Base-by-base conservation (phyloP, 2,888 invertebrate species). In the Acrobasis consociella region DNA sequence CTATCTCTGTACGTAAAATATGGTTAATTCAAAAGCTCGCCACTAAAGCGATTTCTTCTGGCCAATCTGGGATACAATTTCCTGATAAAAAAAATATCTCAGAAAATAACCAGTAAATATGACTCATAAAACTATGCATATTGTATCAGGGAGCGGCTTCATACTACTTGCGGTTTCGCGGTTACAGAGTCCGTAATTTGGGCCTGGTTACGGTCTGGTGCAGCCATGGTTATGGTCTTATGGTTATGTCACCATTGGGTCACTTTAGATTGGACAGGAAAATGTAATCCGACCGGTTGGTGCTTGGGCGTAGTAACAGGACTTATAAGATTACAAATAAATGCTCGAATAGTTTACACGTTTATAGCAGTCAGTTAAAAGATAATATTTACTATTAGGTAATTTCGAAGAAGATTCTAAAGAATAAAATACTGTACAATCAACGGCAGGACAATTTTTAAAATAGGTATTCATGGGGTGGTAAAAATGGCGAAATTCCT, bases 141-240 rank as follows among this genome's bases (percentile, higher is more conserved):
- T 13, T 46, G 39, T 39, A 52, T 37, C 31, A 52, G 13, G 52
- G 52, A 46, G 46, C 31, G 37, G 51, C 31, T 8, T 37, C 7
- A 46, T 52, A 52, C 13, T 55, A 38, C 55, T 39, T 55, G 55
- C 16, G 55, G 55, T 55, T 55, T 55, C 16, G 55, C 11, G 55
- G 55, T 55, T 39, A 15, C 11, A 15, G 16, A 39, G 55, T 15
- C 15, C 10, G 10, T 39, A 39, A 39, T 55, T 55, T 39, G 38
- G 55, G 53, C 37, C 53, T 53, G 37, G 53, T 53, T 55, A 55
- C 55, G 55, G 55, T 55, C 55, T 55, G 55, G 11, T 55, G 11
- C 3, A 39, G 39, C 55, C 55, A 39, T 55, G 55, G 39, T 39
- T 51, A 46, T 46, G 46, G 46, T 46, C 46, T 46, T n/a, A 46